phyloP scores from a whole-genome alignment of 92 coral and sea anemone genomes.

The Palythoa heliodiscus region DNA sequence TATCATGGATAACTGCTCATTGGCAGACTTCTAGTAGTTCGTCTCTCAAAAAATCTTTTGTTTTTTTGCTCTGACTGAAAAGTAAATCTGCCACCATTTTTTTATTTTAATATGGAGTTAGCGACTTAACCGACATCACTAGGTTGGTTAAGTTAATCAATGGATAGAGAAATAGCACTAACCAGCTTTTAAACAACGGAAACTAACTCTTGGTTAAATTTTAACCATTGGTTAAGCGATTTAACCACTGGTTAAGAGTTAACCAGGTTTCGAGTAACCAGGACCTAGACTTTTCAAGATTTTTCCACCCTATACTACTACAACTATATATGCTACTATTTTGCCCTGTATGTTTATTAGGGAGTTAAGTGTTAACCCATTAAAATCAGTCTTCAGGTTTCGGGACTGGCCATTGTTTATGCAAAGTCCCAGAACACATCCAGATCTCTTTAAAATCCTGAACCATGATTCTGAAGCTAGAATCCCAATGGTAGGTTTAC shows the following conservation, averaged over 20 bases:
- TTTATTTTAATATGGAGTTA: conserved; percentile 26
- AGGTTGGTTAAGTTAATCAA: conserved; percentile 26
- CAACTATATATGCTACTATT: no score
- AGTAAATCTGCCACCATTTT: conserved; percentile 22
- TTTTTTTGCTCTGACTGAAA: neutral
- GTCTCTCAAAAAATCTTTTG: neutral
- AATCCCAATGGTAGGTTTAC: conserved; percentile 5
- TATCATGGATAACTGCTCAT: conserved; percentile 3
- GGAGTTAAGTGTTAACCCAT: neutral
- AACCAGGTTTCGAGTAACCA: conserved; percentile 2
- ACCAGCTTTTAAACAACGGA: conserved; percentile 22
- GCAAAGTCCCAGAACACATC: conserved; percentile 21
- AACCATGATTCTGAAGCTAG: neutral
- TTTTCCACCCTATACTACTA: no score
- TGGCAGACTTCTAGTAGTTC: conserved; percentile 1
- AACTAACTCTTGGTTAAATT: conserved; percentile 29
- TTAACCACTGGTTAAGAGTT: conserved; percentile 34
- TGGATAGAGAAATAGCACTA: conserved; percentile 20
- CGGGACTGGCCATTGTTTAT: conserved; percentile 25
- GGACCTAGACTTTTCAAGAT: neutral
- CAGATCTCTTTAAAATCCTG: conserved; percentile 19
- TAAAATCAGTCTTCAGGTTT: conserved; percentile 28
- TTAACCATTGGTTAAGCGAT: conserved; percentile 32
- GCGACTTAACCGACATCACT: conserved; percentile 20
- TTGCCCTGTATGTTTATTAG: no score